Base-by-base conservation (phyloP, 2,113 vertebrate genomes). In the Ciconia maguari region DNA sequence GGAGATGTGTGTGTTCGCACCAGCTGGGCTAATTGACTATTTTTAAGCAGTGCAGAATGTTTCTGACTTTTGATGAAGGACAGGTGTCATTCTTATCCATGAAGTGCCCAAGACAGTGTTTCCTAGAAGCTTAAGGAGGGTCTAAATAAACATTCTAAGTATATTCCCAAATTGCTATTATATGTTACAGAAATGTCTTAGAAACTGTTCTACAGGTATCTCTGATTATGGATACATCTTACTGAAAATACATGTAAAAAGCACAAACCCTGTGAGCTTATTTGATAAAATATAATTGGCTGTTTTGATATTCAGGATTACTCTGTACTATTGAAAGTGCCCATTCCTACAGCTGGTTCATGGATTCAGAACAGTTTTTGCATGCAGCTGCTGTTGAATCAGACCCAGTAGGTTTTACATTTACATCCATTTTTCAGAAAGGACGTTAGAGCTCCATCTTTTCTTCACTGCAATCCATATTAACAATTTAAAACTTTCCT, bases 311-410 rank as follows among this genome's bases (percentile, higher is more conserved):
- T 42, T 82, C 65, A 77, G 38, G 65, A 68, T 89, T 52, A 32
- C 42, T 64, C 32, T 83, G 69, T 48, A 32, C 88, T 66, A 0
- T 17, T 49, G 52, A 11, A 46, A 82, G 57, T 52, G 60, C 70
- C 77, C 62, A 46, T 85, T 83, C 54, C 87, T 82, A 76, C 76
- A 88, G 91, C 83, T 95, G 87, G 6, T 26, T 57, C 72, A 11
- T 48, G 79, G 80, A 88, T 71, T 92, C 83, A 30, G 26, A 48
- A 10, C 41, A 34, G 27, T 64, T 77, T 76, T 7, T 81, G 41
- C 76, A 51, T 11, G 82, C 85, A 96, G 93, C 93, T 95, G 84
- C 89, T 90, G 34, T 16, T 92, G 71, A 92, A 83, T 75, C 51
- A 92, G 52, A 78, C 57, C 60, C 83, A 4, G 22, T 9, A 77